phyloP scores from a whole-genome alignment of 2,797 vertebrate genomes.

The Arrhamphus sclerolepis region DNA sequence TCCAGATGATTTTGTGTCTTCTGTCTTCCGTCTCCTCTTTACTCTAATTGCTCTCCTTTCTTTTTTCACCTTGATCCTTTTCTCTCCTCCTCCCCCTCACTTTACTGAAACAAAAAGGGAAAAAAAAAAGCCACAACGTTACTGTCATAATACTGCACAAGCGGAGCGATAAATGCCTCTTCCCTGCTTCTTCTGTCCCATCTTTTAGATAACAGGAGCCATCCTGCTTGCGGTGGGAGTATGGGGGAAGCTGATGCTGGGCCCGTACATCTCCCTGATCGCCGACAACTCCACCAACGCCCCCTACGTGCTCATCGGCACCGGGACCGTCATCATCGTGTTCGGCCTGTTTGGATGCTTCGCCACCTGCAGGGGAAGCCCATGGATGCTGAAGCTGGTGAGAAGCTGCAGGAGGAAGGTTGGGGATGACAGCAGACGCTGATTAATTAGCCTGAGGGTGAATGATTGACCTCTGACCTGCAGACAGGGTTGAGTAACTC shows the following conservation, averaged over 20 bases:
- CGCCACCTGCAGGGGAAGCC: slow-evolving; percentile 97
- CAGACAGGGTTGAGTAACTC: slow-evolving; percentile 42
- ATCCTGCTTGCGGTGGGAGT: slow-evolving; percentile 96
- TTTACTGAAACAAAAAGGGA: not conserved
- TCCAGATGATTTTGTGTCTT: slow-evolving; percentile 55
- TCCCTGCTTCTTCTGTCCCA: slow-evolving; percentile 33
- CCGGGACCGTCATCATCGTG: slow-evolving; percentile 96
- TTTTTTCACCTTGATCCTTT: slow-evolving; percentile 66
- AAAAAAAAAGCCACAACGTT: slow-evolving; percentile 43
- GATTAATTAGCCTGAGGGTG: slow-evolving; percentile 58
- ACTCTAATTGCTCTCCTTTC: slow-evolving; percentile 65
- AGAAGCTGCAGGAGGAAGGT: slow-evolving; percentile 49
- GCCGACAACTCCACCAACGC: slow-evolving; percentile 99
- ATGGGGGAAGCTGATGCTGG: slow-evolving; percentile 97
- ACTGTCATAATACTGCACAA: slow-evolving; percentile 41
- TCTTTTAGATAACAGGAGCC: slow-evolving; percentile 91
- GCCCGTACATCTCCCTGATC: slow-evolving; percentile 97
- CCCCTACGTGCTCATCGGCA: slow-evolving; percentile 97
- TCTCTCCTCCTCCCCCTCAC: slow-evolving; percentile 24
- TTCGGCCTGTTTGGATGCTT: slow-evolving; percentile 99
- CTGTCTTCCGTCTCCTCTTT: slow-evolving; percentile 52
- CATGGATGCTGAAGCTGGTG: slow-evolving; percentile 99
- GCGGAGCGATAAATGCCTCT: slow-evolving; percentile 51
- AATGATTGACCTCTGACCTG: slow-evolving; percentile 56
- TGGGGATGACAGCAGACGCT: slow-evolving; percentile 9